Evolutionary conservation across 2,113 vertebrate genomes (phyloP).

Genomic region (Chauna torquata): DNA sequence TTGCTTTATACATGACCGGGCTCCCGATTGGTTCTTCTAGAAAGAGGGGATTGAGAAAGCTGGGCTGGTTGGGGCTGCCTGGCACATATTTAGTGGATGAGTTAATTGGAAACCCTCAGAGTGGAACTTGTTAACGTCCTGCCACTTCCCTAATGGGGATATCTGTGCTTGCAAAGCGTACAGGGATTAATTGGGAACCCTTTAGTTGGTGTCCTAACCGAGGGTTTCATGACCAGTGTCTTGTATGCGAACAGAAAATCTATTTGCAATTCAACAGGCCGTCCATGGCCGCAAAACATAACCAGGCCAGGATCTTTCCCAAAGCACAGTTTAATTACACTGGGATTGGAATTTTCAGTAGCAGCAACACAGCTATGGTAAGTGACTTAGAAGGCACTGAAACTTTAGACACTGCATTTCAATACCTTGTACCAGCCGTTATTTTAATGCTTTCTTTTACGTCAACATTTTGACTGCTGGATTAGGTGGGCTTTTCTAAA

Average conservation of each 20-base stretch:
- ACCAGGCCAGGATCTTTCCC: neutral
- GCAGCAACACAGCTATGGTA: neutral
- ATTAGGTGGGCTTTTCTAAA: neutral
- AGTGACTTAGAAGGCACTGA: neutral
- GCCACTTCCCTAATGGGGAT: slow-evolving; percentile 48
- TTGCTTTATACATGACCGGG: neutral
- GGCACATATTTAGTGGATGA: slow-evolving; percentile 15
- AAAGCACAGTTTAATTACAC: neutral
- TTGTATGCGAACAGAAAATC: neutral
- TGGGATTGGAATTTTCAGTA: neutral
- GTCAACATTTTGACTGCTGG: neutral
- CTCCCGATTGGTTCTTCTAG: neutral
- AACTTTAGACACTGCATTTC: neutral
- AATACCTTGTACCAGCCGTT: neutral
- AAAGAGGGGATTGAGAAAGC: neutral
- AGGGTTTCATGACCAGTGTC: slow-evolving; percentile 15
- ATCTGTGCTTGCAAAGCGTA: neutral
- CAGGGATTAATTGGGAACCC: slow-evolving; percentile 35
- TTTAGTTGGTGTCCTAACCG: slow-evolving; percentile 26
- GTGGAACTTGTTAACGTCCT: slow-evolving; percentile 14
- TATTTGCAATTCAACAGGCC: neutral
- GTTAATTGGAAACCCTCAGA: slow-evolving; percentile 48
- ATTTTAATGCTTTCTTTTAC: neutral
- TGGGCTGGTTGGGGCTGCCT: neutral
- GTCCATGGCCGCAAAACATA: neutral